A percentile compares a stretch with the other conserved stretches of the same genome.
Conservation (phyloP, 2,797 vertebrate species). For the Enteromius trimaculatus region DNA sequence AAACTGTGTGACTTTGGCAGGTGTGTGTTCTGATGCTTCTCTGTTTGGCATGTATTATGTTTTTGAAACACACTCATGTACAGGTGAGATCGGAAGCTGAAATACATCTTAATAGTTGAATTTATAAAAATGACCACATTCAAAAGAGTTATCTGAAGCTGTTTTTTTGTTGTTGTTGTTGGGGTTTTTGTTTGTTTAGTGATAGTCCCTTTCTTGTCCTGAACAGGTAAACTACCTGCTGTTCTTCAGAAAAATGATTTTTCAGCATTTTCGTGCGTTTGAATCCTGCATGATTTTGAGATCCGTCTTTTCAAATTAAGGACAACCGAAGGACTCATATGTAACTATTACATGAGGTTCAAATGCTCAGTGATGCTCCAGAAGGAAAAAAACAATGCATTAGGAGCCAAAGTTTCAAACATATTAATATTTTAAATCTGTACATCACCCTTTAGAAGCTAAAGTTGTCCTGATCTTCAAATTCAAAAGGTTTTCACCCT, state of each 20-base stretch:
- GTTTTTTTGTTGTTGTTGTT: not conserved
- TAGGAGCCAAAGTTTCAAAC: too few relatives aligned
- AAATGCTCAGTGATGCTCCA: not conserved
- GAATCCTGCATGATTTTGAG: not conserved
- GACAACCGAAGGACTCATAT: not conserved
- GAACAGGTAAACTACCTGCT: not conserved
- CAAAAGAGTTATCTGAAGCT: not conserved
- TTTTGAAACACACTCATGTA: not conserved
- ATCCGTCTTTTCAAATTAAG: not conserved
- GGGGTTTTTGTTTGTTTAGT: not conserved
- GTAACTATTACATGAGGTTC: not conserved
- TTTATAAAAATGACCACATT: not conserved
- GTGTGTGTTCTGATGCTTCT: conserved; percentile 64
- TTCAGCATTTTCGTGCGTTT: not conserved
- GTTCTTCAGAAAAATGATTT: not conserved
- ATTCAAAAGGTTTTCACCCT: too few relatives aligned
- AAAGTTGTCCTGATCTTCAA: too few relatives aligned
- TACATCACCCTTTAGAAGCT: too few relatives aligned
- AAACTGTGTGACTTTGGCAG: conserved; percentile 96
- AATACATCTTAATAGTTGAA: not conserved
- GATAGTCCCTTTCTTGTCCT: not conserved
- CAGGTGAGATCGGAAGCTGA: not conserved
- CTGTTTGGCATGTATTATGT: not conserved
- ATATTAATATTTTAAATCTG: too few relatives aligned
- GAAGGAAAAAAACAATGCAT: not conserved